Conservation (phyloP, 2,113 vertebrate species). For the Oryzias celebensis region DNA sequence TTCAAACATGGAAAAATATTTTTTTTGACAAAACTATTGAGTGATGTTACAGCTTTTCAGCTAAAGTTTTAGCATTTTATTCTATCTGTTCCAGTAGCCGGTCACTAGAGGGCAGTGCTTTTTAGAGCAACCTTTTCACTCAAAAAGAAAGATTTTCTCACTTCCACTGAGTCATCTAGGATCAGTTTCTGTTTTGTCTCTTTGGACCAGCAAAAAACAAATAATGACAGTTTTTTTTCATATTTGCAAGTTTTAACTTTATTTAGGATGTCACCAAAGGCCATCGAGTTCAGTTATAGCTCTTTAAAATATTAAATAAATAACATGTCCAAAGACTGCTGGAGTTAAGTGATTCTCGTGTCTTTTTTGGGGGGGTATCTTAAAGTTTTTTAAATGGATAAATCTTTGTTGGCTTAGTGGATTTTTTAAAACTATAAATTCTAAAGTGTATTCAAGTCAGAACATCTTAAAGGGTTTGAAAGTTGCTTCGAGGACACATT, state of each 20-base stretch:
- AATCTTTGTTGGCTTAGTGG: no score
- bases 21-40: not conserved
- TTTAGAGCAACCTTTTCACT: not conserved
- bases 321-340: no score
- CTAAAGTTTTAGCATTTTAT: not conserved
- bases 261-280: no score
- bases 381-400: no score
- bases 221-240: not conserved
- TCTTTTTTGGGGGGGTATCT: no score
- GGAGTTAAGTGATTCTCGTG: no score
- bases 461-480: no score
- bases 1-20: not conserved
- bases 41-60: not conserved
- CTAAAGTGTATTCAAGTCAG: no score
- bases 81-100: slow-evolving; percentile 23
- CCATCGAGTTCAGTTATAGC: no score
- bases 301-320: no score
- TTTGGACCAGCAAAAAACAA: slow-evolving; percentile 17
- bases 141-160: not conserved
- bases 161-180: slow-evolving; percentile 2
- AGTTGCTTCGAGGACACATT: no score
- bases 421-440: no score
- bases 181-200: slow-evolving; percentile 3
- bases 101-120: slow-evolving; percentile 63
- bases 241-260: not conserved